A percentile compares a stretch with the other conserved stretches of the same genome.
Conservation (phyloP, 2,797 vertebrate species). For the Periophthalmus magnuspinnatus region DNA sequence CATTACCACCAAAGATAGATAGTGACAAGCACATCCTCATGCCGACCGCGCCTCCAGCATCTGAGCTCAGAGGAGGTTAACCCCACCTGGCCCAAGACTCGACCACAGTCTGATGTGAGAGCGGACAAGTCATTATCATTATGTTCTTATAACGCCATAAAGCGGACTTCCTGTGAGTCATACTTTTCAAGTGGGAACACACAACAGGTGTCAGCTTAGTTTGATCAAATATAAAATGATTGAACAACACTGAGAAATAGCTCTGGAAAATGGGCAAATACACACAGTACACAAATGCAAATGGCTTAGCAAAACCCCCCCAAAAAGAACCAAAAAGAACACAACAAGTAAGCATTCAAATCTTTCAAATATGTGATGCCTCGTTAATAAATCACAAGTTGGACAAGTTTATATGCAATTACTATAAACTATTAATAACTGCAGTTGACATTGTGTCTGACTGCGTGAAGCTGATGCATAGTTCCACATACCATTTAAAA, state of each 20-base stretch:
- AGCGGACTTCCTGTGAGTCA: constrained; percentile 24
- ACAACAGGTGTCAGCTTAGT: neutral
- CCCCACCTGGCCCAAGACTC: constrained; percentile 21
- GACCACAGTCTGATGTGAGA: constrained; percentile 15
- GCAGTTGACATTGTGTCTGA: too few relatives aligned
- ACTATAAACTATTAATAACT: too few relatives aligned
- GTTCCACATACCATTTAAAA: too few relatives aligned
- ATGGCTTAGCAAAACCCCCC: too few relatives aligned
- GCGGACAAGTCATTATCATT: constrained; percentile 17
- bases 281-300: neutral
- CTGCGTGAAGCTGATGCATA: too few relatives aligned
- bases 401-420: too few relatives aligned
- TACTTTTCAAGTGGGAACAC: neutral
- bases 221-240: neutral
- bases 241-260: neutral
- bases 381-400: too few relatives aligned
- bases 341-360: neutral
- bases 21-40: constrained; percentile 48
- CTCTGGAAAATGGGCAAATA: neutral
- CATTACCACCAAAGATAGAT: constrained; percentile 45
- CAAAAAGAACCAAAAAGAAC: too few relatives aligned
- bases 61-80: constrained; percentile 29
- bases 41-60: constrained; percentile 32
- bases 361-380: neutral
- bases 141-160: constrained; percentile 7